Evolutionary conservation across 2,113 vertebrate species (phyloP).

Genomic region (Gnathonemus longibarbis): DNA sequence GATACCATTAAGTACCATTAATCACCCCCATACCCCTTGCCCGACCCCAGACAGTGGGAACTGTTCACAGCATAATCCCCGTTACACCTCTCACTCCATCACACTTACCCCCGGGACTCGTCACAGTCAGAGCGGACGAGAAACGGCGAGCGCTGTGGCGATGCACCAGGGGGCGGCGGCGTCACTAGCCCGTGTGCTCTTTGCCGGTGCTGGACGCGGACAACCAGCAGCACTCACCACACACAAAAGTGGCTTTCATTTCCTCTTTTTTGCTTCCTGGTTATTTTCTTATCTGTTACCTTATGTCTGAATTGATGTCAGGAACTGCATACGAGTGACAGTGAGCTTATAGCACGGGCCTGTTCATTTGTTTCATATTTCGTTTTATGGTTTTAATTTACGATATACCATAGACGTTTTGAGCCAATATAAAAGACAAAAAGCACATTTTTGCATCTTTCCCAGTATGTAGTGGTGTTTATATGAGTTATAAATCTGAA

Average conservation of each 20-base stretch:
- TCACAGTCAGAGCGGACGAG: not conserved
- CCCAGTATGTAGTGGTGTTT: not conserved
- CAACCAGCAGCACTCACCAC: conserved; percentile 45
- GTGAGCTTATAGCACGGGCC: conserved; percentile 1
- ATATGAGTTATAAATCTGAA: not conserved
- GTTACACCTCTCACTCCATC: not conserved
- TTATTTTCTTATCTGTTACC: conserved; percentile 64
- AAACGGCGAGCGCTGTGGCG: not conserved
- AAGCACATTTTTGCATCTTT: not conserved
- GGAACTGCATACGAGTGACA: conserved; percentile 27
- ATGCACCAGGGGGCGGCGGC: not conserved
- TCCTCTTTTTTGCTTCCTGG: conserved; percentile 65
- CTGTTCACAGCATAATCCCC: not conserved
- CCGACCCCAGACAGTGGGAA: not conserved
- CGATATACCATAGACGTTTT: not conserved
- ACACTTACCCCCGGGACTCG: not conserved
- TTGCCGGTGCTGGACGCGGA: not conserved
- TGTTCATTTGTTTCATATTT: not conserved
- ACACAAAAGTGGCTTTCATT: conserved; percentile 56
- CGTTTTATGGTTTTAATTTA: not conserved
- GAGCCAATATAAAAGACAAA: not conserved
- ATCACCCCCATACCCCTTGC: not conserved
- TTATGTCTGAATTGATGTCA: conserved; percentile 38
- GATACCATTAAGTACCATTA: not conserved
- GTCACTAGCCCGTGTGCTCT: not conserved